Conservation (phyloP, 2,113 vertebrate species). For the Chlorodrepanis virens region DNA sequence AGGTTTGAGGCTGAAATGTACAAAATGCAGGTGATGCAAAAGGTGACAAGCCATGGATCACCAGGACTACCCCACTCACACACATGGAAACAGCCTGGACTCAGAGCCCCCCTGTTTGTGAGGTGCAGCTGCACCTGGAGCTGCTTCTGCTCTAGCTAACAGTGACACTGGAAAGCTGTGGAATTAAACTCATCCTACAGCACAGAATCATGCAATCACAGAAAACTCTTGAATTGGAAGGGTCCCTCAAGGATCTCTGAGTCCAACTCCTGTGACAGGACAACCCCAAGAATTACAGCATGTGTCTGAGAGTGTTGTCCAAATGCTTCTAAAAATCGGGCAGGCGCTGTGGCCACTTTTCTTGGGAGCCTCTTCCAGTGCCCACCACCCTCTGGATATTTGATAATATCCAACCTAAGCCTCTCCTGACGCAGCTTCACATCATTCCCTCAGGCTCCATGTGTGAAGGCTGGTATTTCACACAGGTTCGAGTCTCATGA, state of each 20-base stretch:
- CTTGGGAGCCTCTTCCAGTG: background rate
- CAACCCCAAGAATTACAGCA: background rate
- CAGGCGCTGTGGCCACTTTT: no score
- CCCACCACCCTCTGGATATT: background rate
- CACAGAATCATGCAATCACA: background rate
- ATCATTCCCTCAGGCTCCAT: background rate
- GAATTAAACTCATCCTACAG: background rate
- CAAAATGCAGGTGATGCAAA: background rate
- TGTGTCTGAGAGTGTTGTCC: background rate
- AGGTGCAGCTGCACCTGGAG: background rate
- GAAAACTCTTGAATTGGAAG: background rate
- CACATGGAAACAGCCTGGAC: background rate
- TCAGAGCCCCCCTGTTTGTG: no score
- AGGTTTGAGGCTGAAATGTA: background rate
- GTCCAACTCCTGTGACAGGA: background rate
- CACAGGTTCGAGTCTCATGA: background rate
- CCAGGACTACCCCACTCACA: background rate
- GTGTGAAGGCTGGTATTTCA: background rate
- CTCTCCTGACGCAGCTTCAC: background rate
- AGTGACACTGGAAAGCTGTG: background rate
- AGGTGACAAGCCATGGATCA: background rate
- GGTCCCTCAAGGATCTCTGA: background rate
- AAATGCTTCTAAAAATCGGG: background rate
- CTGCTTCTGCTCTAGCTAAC: background rate
- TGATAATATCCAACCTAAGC: background rate